phyloP scores from a whole-genome alignment of 1,140 invertebrate species.

The Stenopsyche tienmushanensis region DNA sequence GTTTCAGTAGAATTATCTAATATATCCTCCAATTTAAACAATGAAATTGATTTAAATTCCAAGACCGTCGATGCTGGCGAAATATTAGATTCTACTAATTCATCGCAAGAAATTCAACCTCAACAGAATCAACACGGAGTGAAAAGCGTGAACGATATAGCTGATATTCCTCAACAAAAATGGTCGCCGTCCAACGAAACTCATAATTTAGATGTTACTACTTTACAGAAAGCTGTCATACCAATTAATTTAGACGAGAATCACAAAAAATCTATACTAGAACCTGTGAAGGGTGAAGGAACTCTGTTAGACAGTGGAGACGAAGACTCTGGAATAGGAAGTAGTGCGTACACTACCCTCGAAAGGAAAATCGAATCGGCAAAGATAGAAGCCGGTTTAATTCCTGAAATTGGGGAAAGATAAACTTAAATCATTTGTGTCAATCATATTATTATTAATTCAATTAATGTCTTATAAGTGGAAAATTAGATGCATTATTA shows the following conservation, averaged over 20 bases:
- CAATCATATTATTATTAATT: no score
- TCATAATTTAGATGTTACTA: constrained; percentile 6
- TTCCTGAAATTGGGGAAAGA: background rate
- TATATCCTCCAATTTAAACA: background rate
- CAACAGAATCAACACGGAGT: background rate
- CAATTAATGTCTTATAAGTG: no score
- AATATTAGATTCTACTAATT: constrained; percentile 2
- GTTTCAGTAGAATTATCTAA: no score
- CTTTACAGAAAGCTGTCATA: constrained; percentile 32
- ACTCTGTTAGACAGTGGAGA: constrained; percentile 60
- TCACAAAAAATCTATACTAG: constrained; percentile 35
- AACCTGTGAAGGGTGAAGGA: constrained; percentile 57
- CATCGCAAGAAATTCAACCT: constrained; percentile 5
- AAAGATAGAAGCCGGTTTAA: background rate
- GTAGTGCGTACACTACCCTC: constrained; percentile 57
- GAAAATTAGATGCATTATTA: no score
- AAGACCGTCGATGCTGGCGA: background rate
- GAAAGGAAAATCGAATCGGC: constrained; percentile 49
- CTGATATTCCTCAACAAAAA: background rate
- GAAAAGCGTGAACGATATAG: background rate
- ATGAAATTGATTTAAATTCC: background rate
- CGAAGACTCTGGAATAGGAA: constrained; percentile 61
- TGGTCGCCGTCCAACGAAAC: constrained; percentile 1
- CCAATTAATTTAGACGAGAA: constrained; percentile 28
- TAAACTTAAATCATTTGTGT: no score